Percentiles rank a stretch among this genome's conserved stretches.
These are phyloP conservation scores for Parnassius orleans DNA, from an alignment of 2,888 invertebrate species.

Conservation along the genomic window DNA sequence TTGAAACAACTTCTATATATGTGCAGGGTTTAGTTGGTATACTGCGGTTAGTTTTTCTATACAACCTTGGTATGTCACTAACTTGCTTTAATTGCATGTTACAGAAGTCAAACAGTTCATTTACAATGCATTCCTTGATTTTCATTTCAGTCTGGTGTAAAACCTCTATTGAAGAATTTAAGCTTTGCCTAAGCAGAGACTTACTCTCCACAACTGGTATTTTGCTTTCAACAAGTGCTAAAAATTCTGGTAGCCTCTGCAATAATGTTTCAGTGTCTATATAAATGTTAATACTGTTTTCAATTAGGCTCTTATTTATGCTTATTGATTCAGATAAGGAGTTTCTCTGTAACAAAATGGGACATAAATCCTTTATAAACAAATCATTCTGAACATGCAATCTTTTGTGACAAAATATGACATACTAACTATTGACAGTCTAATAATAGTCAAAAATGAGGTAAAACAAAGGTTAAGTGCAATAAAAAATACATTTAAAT, in stretches of 20 bases:
- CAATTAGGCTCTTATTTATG: slow-evolving; percentile 60
- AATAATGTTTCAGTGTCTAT: slow-evolving; percentile 55
- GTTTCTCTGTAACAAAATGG: slow-evolving; percentile 51
- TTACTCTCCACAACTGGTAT: slow-evolving; percentile 46
- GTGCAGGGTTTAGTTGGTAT: slow-evolving; percentile 89
- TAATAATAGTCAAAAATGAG: too few relatives aligned
- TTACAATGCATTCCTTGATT: slow-evolving; percentile 64
- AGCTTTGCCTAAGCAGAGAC: slow-evolving; percentile 50
- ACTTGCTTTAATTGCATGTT: slow-evolving; percentile 88
- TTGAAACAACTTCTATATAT: slow-evolving; percentile 86
- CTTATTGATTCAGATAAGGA: slow-evolving; percentile 48
- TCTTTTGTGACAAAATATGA: not conserved
- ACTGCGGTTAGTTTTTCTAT: slow-evolving; percentile 94
- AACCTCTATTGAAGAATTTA: slow-evolving; percentile 50
- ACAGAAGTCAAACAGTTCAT: slow-evolving; percentile 66
- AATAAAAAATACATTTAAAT: too few relatives aligned
- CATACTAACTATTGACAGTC: too few relatives aligned
- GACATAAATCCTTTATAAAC: not conserved
- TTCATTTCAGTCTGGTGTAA: slow-evolving; percentile 51
- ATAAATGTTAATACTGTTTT: slow-evolving; percentile 65
- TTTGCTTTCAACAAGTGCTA: slow-evolving; percentile 52
- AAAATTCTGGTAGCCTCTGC: slow-evolving; percentile 53
- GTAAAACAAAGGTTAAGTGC: too few relatives aligned
- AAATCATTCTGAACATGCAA: not conserved
- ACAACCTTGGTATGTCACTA: slow-evolving; percentile 95